A percentile compares a stretch with the other conserved stretches of the same genome.
Evolutionary conservation across 1,140 invertebrate genomes (phyloP).

Genomic region (Euwallacea similis): DNA sequence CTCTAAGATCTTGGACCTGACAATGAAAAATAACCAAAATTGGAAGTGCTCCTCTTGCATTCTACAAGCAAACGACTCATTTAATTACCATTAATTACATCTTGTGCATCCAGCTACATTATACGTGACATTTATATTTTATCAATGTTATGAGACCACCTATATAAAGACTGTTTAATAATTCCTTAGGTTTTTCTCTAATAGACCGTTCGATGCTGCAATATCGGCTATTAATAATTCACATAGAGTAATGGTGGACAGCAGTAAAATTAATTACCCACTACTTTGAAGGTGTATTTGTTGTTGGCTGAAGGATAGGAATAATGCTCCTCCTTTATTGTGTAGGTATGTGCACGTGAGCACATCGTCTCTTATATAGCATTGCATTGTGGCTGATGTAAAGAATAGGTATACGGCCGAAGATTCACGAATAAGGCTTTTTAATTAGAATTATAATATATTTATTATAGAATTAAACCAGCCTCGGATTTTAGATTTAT

Average conservation of each 20-base stretch:
- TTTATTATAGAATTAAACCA: no score
- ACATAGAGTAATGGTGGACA: constrained; percentile 18
- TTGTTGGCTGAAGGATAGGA: constrained; percentile 7
- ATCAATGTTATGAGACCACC: constrained; percentile 15
- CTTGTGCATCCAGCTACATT: background rate
- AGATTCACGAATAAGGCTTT: no score
- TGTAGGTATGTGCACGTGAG: background rate
- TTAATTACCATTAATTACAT: no score
- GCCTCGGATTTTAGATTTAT: no score
- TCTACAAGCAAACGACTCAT: no score
- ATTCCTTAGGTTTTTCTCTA: constrained; percentile 16
- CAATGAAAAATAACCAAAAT: no score
- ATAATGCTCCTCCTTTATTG: constrained; percentile 6
- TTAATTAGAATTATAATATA: no score
- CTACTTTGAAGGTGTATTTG: background rate
- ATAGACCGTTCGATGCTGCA: constrained; percentile 11
- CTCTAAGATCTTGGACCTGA: no score
- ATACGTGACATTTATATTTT: constrained; percentile 6
- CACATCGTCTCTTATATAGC: no score
- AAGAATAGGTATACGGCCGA: no score
- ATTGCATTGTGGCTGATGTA: no score
- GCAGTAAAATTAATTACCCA: constrained; percentile 17
- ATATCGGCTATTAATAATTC: constrained; percentile 23
- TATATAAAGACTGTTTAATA: constrained; percentile 12
- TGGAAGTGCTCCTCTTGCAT: no score